phyloP scores from a whole-genome alignment of 2,888 invertebrate genomes.

The Lasioglossum malachurum region DNA sequence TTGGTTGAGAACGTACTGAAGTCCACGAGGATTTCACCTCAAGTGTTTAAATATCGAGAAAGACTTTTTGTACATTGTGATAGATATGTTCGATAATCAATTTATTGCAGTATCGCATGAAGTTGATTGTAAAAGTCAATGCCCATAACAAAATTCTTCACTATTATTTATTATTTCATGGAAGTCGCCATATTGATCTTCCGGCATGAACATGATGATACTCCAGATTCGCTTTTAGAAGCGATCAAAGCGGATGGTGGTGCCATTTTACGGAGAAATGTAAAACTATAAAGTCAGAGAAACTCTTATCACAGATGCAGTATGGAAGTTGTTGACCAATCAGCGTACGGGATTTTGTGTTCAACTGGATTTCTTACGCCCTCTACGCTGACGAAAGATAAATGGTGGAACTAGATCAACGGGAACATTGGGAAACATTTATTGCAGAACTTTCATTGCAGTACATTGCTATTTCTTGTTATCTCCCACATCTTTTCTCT shows the following conservation, averaged over 20 bases:
- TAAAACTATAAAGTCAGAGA: not conserved
- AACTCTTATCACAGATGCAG: not conserved
- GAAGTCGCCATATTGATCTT: slow-evolving; percentile 32
- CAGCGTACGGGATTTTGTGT: too few species aligned
- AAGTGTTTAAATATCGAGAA: not conserved
- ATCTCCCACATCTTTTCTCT: too few species aligned
- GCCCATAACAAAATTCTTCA: not conserved
- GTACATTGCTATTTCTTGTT: too few species aligned
- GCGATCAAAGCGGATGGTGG: not conserved
- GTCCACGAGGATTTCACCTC: not conserved
- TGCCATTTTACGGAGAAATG: not conserved
- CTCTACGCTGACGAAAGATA: too few species aligned
- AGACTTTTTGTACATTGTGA: not conserved
- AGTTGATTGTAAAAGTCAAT: slow-evolving; percentile 1
- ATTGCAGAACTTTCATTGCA: too few species aligned
- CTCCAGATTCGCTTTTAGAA: not conserved
- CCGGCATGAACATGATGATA: not conserved
- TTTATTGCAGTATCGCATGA: not conserved
- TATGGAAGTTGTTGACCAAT: too few species aligned
- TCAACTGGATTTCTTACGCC: too few species aligned
- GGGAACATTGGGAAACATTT: too few species aligned
- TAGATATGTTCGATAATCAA: not conserved
- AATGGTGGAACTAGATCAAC: too few species aligned
- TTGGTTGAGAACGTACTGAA: not conserved
- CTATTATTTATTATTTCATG: slow-evolving; percentile 31